Percentiles rank a stretch among this genome's conserved stretches.
phyloP scores from a whole-genome alignment of 2,797 vertebrate species.

The Pseudomugil tenellus region DNA sequence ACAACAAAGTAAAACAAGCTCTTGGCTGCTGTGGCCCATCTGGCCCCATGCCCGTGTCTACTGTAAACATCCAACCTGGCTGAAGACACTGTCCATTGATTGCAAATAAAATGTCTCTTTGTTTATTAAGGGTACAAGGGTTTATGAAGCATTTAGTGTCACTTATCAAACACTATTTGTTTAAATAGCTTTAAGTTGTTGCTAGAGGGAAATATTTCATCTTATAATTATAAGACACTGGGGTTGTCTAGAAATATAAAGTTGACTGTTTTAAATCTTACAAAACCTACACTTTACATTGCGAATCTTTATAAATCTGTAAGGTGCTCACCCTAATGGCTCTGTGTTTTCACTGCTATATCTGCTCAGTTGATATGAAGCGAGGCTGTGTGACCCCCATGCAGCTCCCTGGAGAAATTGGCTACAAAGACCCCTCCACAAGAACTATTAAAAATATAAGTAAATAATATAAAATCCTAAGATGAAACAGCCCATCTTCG shows the following conservation, averaged over 20 bases:
- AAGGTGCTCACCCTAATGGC: constrained; percentile 24
- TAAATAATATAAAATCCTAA: background rate
- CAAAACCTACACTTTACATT: background rate
- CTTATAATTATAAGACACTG: background rate
- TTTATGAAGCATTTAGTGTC: constrained; percentile 53
- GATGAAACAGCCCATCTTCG: constrained; percentile 53
- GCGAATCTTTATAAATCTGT: constrained; percentile 33
- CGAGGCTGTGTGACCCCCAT: constrained; percentile 62
- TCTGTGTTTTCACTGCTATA: constrained; percentile 36
- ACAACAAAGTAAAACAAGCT: constrained; percentile 21
- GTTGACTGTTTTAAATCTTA: background rate
- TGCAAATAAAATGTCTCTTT: constrained; percentile 40
- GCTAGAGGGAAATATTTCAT: background rate
- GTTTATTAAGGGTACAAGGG: constrained; percentile 10
- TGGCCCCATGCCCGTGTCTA: constrained; percentile 47
- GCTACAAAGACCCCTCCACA: constrained; percentile 20
- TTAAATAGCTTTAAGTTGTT: background rate
- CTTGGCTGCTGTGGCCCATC: constrained; percentile 23
- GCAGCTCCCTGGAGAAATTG: constrained; percentile 47
- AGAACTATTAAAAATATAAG: constrained; percentile 40
- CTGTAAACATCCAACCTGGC: constrained; percentile 26
- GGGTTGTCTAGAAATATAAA: background rate
- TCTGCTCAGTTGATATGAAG: constrained; percentile 46
- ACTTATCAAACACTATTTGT: constrained; percentile 44
- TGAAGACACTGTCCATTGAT: constrained; percentile 48